Evolutionary conservation across 2,113 vertebrate species (phyloP), one percentile per base, ranked within the genome.

Genomic region (Telmatochromis brichardi): DNA sequence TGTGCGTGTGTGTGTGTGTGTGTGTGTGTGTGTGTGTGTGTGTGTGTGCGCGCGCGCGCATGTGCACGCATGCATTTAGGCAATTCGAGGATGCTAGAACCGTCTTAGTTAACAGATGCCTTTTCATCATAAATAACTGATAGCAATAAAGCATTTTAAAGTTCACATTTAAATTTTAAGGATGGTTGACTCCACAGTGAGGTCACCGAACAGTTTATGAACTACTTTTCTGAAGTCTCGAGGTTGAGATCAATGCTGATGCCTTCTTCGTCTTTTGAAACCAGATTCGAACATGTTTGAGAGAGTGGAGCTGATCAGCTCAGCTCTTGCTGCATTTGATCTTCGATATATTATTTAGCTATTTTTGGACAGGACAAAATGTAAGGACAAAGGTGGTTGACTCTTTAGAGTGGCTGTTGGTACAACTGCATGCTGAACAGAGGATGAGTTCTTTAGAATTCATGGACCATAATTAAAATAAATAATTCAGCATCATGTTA

Each of bases 31-130:
- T 23, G 23, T 21, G 5, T 21, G 11, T 26, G 3, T 26, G 54
- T 14, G 8, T 9, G 4, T 2, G 21, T 4, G 51, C 3, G 47
- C 2, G 15, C 0, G 5, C 1, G 9, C 0, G 54, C 2, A 9
- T 21, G 51, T 2, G 5, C 0, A 9, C 1, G 5, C 5, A 33
- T 2, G 31, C 60, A 65, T 35, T 65, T 37, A 65, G 60, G 17
- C 17, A 35, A 35, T 35, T n/a, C 31, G 0, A 3, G 60, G 60
- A 71, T 23, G 65, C 37, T 7, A 65, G n/a, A 71, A 42, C 12
- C 0, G 7, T 71, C 65, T 40, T 42, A 71, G 65, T 42, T 42
- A 9, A 71, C 19, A 21, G 35, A 40, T 40, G 13, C n/a, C 14
- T 9, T 71, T 71, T 42, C 37, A 42, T 73, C 37, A 45, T 45